Evolutionary conservation across 2,888 invertebrate species (phyloP).

Genomic region (Perithous albicinctus): DNA sequence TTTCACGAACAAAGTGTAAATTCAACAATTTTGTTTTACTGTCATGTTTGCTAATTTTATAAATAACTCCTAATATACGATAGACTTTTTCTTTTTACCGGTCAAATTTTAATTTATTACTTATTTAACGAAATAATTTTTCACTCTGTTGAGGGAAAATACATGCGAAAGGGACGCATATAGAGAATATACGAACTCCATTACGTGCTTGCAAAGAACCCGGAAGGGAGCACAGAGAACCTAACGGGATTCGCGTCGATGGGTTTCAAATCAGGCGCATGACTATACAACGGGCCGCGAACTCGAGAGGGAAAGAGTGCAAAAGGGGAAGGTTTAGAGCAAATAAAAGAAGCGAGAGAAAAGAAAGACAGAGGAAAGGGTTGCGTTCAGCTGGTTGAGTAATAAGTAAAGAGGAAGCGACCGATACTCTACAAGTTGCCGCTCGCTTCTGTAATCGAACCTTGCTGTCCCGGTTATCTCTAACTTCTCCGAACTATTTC

Average conservation of each 20-base stretch:
- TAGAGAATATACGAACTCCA: constrained; percentile 36
- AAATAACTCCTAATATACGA: no score
- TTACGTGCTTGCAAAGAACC: constrained; percentile 72
- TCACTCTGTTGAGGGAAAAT: neutral
- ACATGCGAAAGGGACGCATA: constrained; percentile 7
- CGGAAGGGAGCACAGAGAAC: constrained; percentile 80
- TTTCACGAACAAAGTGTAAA: no score
- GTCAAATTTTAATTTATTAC: no score
- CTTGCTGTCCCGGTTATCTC: neutral
- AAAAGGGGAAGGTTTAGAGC: constrained; percentile 53
- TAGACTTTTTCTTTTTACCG: no score
- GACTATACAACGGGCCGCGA: constrained; percentile 53
- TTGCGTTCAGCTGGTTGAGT: constrained; percentile 46
- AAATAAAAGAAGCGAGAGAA: constrained; percentile 64
- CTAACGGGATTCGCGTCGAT: constrained; percentile 81
- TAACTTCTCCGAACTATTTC: neutral
- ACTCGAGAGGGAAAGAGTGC: constrained; percentile 46
- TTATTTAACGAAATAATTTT: no score
- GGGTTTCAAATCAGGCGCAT: constrained; percentile 84
- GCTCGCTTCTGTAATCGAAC: neutral
- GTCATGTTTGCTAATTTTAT: no score
- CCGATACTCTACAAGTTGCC: constrained; percentile 5
- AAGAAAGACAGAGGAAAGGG: constrained; percentile 49
- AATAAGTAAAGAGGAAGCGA: constrained; percentile 33
- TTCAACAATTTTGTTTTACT: no score